Evolutionary conservation across 2,888 invertebrate genomes (phyloP).

Genomic region (Parapristionchus giblindavisi): DNA sequence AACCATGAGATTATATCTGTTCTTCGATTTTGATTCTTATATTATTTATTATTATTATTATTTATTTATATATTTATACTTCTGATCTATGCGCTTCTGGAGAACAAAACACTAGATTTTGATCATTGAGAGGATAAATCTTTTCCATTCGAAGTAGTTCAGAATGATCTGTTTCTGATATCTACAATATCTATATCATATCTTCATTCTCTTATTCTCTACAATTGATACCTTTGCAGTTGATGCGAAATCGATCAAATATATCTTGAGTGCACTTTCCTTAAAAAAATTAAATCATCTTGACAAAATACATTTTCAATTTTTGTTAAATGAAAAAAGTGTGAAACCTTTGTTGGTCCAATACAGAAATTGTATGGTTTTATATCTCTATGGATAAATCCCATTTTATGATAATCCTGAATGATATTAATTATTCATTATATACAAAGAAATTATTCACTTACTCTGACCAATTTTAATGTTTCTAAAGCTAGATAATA

Average conservation of each 20-base stretch:
- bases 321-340: no score
- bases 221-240: not conserved
- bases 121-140: conserved; percentile 2
- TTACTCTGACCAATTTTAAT: conserved; percentile 5
- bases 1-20: conserved; percentile 23
- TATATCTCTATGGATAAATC: conserved; percentile 14
- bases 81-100: conserved; percentile 19
- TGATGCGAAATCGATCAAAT: conserved; percentile 13
- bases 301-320: not conserved
- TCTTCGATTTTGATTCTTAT: not conserved
- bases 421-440: not conserved
- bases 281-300: not conserved
- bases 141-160: conserved; percentile 27
- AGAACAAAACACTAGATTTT: conserved; percentile 21
- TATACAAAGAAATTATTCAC: no score
- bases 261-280: not conserved
- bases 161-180: conserved; percentile 1
- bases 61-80: not conserved
- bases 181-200: not conserved
- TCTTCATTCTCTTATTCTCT: not conserved
- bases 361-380: conserved; percentile 24
- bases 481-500: conserved; percentile 18
- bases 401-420: conserved; percentile 19
- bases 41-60: not conserved
- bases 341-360: conserved; percentile 15